Conservation (phyloP, 2,113 vertebrate genomes). For the Ramphastos sulfuratus region DNA sequence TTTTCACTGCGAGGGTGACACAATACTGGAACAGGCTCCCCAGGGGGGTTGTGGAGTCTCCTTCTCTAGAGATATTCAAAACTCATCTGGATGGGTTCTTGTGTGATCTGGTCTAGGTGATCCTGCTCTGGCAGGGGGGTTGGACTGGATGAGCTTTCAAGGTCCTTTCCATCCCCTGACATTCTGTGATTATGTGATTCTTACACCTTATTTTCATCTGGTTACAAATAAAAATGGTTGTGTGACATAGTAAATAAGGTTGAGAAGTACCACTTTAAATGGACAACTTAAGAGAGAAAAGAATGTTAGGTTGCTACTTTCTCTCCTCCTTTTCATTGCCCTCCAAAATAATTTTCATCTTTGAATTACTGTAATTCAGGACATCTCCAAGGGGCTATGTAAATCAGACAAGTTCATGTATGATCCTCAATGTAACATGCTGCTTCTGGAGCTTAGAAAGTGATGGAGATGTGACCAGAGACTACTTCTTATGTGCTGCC, state of each 20-base stretch:
- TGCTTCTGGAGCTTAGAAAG: background rate
- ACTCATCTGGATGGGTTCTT: too few species aligned
- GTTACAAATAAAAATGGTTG: background rate
- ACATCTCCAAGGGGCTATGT: background rate
- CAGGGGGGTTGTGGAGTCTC: too few species aligned
- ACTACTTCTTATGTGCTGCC: background rate
- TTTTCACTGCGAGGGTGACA: too few species aligned
- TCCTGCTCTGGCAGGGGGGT: too few species aligned
- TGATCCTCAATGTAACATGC: background rate
- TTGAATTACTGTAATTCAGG: background rate
- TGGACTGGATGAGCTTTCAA: too few species aligned
- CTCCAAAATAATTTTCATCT: background rate
- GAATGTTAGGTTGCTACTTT: background rate
- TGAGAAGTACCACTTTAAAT: background rate
- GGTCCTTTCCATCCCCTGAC: too few species aligned
- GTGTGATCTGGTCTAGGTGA: too few species aligned
- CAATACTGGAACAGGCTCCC: too few species aligned
- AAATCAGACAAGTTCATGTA: background rate
- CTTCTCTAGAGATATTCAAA: too few species aligned
- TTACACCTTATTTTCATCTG: background rate
- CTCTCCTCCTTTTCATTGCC: background rate
- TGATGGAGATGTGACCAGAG: background rate
- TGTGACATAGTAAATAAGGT: background rate
- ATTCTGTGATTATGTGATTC: too few species aligned
- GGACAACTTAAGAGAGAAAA: background rate